These are phyloP conservation scores for Perca fluviatilis DNA, from an alignment of 2,113 vertebrate genomes.

Conservation along the genomic window DNA sequence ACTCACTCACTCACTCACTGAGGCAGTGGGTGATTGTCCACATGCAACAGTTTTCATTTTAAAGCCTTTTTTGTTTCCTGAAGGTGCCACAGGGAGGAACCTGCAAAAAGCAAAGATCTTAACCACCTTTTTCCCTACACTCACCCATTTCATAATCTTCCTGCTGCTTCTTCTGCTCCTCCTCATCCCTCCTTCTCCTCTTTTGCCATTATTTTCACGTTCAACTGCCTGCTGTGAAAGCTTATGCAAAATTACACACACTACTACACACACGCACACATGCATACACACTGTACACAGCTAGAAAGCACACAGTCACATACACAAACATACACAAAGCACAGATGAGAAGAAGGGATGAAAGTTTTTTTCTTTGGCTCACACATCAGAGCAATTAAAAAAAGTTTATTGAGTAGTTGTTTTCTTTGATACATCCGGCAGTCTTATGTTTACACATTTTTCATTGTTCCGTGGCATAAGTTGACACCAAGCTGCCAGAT, in stretches of 20 bases:
- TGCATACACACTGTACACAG: neutral
- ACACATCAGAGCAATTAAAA: conserved; percentile 1
- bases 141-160: conserved; percentile 39
- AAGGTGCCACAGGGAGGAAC: conserved; percentile 44
- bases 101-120: conserved; percentile 27
- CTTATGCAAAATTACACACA: conserved; percentile 44
- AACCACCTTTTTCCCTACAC: conserved; percentile 2
- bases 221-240: conserved; percentile 54
- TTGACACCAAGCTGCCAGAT: conserved; percentile 19
- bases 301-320: neutral
- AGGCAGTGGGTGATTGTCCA: neutral
- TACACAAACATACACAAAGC: conserved; percentile 12
- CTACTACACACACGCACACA: conserved; percentile 1
- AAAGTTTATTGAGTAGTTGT: conserved; percentile 4
- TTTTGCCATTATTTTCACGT: conserved; percentile 47
- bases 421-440: conserved; percentile 13
- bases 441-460: conserved; percentile 25
- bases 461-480: conserved; percentile 17
- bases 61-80: conserved; percentile 31
- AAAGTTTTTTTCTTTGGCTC: neutral
- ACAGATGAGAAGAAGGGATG: neutral
- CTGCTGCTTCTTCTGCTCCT: conserved; percentile 35
- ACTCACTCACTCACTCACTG: neutral
- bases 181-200: conserved; percentile 26
- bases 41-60: conserved; percentile 39